Evolutionary conservation across 2,888 invertebrate species (phyloP), one percentile per base, ranked within the genome.

Genomic region (Margaritifera margaritifera): DNA sequence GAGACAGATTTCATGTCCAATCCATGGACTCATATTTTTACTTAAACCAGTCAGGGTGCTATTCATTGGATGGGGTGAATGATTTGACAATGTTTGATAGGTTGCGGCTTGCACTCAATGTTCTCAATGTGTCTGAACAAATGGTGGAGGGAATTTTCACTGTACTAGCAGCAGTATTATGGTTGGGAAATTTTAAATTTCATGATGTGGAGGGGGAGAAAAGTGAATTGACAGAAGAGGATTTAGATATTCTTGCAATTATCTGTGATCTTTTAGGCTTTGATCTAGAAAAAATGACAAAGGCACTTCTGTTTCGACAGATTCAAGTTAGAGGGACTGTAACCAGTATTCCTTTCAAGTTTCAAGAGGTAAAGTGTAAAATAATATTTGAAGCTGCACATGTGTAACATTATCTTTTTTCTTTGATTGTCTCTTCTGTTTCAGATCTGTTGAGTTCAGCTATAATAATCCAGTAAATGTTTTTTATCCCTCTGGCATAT

Each of bases 151-250:
- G 86, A 19, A 82, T 87, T 64, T 87, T 84, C 69, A 78, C 81
- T 42, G 84, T 84, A 65, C 78, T 87, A 20, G 85, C 86, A 1
- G 79, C 86, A 50, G 77, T 86, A 65, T 75, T 87, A 62, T 79
- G 80, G 73, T 73, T 87, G 64, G 86, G 86, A 18, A 87, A 87
- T 76, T 72, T 87, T 65, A 76, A 76, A 53, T 87, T 86, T 74
- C 78, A 80, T 55, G 85, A 84, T 71, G 83, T 83, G 6, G 86
- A 87, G 64, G 86, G 84, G n/a, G 86, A 86, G 67, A 85, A 82
- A 67, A 85, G 84, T 79, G 82, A 84, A 54, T 72, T 87, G 64
- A 76, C 82, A 1, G 76, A 75, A 18, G 64, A 62, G 58, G 85
- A 84, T 68, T 67, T 75, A 52, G 78, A 78, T 62, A 78, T 84